Base-by-base conservation (phyloP, 2,113 vertebrate species). In the Takifugu flavidus region DNA sequence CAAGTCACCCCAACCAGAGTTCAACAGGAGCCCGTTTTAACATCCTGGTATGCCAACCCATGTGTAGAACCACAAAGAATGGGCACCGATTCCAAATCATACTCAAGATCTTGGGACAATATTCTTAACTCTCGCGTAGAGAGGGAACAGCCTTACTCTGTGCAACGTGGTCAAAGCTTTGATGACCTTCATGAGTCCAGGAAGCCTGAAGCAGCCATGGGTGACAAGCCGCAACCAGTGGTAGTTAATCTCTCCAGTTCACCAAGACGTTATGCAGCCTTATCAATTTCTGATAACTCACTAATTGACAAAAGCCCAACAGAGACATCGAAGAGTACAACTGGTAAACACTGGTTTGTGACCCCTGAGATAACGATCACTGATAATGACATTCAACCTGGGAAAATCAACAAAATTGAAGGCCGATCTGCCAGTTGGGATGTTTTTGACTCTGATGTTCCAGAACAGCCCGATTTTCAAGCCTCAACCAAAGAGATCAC, bases 281-380 rank as follows among this genome's bases (percentile, higher is more conserved):
- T 99, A 70, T 98, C 97, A 0, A 91, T 99, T 82, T 99, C 97
- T 0, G 96, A 98, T 78, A 98, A 93, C 63, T 98, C 96, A 28
- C 86, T 98, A 45, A 87, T 94, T 0, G 96, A 98, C 78, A 94
- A 94, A 82, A 92, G 94, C 25, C 93, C 94, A 0, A 81, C 84
- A 0, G 94, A 95, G 0, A 83, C 90, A 0, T 82, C 91, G 43
- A 89, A 91, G 0, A 87, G 79, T 20, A 57, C 81, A 1, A 57
- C 75, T 0, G 90, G 90, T 60, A 94, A 94, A 56, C 93, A 93
- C 11, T 98, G 96, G 96, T 96, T 94, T 3, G 92, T 98, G 49
- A 96, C 97, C 0, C 97, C 97, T 0, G 96, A 98, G 81, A 99
- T 99, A 83, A 99, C 97, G 66, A 99, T 99, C 86, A 98, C 97